These are phyloP conservation scores for Umimayanthus kanabou DNA, from an alignment of 92 coral and sea anemone genomes.

Conservation along the genomic window DNA sequence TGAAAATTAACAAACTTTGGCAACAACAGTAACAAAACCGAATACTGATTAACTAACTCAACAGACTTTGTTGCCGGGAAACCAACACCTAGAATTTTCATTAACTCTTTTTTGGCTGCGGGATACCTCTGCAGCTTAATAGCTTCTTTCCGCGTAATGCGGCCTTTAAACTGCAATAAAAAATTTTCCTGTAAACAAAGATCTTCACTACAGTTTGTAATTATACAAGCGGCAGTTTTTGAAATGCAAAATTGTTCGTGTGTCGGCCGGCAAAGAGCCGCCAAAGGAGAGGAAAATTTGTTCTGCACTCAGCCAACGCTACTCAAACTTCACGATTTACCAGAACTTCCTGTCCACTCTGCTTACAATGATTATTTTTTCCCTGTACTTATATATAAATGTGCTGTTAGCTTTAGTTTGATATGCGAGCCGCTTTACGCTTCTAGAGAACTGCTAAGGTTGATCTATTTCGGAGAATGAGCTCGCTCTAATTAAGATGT, in stretches of 20 bases:
- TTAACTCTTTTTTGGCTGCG: neutral
- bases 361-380: no score
- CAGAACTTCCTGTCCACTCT: neutral
- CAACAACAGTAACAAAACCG: slow-evolving; percentile 18
- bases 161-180: neutral
- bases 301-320: neutral
- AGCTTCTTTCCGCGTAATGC: neutral
- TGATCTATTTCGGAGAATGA: neutral
- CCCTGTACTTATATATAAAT: neutral
- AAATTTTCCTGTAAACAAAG: neutral
- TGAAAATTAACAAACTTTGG: slow-evolving; percentile 12
- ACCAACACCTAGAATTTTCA: neutral
- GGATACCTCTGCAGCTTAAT: neutral
- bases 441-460: neutral
- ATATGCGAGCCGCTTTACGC: no score
- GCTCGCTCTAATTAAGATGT: neutral
- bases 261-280: neutral
- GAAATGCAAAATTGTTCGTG: neutral
- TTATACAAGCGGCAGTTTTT: neutral
- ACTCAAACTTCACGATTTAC: neutral
- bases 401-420: neutral
- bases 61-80: neutral
- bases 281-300: neutral
- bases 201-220: neutral
- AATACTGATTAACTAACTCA: slow-evolving; percentile 12